phyloP scores from a whole-genome alignment of 2,113 vertebrate genomes.

The Pyxicephalus adspersus region DNA sequence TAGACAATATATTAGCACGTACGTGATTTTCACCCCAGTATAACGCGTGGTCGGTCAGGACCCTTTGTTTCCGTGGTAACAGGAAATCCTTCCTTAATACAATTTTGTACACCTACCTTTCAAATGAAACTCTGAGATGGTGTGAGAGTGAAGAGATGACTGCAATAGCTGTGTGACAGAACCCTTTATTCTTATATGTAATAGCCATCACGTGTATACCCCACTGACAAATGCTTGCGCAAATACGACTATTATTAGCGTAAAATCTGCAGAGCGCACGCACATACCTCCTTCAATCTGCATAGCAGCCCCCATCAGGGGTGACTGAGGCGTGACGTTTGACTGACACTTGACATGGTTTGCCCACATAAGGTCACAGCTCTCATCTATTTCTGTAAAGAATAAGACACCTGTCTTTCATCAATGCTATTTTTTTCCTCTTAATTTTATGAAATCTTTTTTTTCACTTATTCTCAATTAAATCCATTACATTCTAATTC shows the following conservation, averaged over 20 bases:
- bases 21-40: slow-evolving; percentile 3
- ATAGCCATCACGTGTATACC: slow-evolving; percentile 17
- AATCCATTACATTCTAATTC: no score
- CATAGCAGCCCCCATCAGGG: background rate
- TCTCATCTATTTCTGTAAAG: no score
- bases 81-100: slow-evolving; percentile 30
- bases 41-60: slow-evolving; percentile 17
- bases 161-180: slow-evolving; percentile 8
- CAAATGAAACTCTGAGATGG: slow-evolving; percentile 12
- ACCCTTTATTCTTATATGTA: slow-evolving; percentile 17
- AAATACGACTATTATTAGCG: background rate
- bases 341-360: background rate
- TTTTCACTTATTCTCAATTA: no score
- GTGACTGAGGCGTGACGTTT: background rate
- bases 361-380: no score
- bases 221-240: background rate
- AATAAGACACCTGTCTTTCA: no score
- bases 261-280: background rate
- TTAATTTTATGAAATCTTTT: no score
- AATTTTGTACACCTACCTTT: slow-evolving; percentile 42
- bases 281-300: background rate
- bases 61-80: slow-evolving; percentile 47
- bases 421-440: no score
- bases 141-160: slow-evolving; percentile 4
- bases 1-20: background rate